These are phyloP conservation scores for Sinella curviseta DNA, from an alignment of 1,140 invertebrate species.

Conservation along the genomic window DNA sequence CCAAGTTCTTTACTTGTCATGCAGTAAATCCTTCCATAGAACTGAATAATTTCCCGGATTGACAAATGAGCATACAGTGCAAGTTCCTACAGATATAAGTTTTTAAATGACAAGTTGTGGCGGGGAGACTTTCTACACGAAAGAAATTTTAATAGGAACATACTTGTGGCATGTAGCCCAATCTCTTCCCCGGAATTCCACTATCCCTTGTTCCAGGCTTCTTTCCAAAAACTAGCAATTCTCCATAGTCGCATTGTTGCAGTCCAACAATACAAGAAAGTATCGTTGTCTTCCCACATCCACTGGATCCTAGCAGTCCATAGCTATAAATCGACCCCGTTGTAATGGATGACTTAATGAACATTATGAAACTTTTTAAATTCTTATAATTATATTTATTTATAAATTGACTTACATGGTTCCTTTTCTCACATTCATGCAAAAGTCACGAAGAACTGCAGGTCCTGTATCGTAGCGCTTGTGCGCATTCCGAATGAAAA, in stretches of 20 bases:
- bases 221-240: slow-evolving; percentile 50
- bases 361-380: too few relatives aligned
- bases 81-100: slow-evolving; percentile 69
- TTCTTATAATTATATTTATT: too few relatives aligned
- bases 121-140: not conserved
- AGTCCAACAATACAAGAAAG: too few relatives aligned
- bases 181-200: too few relatives aligned
- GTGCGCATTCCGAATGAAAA: not conserved
- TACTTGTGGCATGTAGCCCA: slow-evolving; percentile 58
- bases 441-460: not conserved
- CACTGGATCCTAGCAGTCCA: too few relatives aligned
- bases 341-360: not conserved
- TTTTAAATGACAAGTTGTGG: not conserved
- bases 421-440: not conserved
- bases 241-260: slow-evolving; percentile 51
- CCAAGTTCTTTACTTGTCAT: too few relatives aligned
- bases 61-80: slow-evolving; percentile 92
- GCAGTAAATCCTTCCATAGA: too few relatives aligned
- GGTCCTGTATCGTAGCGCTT: not conserved
- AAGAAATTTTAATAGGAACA: slow-evolving; percentile 12
- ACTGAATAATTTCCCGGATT: slow-evolving; percentile 90
- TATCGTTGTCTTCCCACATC: too few relatives aligned
- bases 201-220: slow-evolving; percentile 52
- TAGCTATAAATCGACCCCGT: slow-evolving; percentile 55
- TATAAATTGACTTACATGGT: not conserved